Conservation (phyloP, 1,140 invertebrate genomes). For the Popillia japonica region DNA sequence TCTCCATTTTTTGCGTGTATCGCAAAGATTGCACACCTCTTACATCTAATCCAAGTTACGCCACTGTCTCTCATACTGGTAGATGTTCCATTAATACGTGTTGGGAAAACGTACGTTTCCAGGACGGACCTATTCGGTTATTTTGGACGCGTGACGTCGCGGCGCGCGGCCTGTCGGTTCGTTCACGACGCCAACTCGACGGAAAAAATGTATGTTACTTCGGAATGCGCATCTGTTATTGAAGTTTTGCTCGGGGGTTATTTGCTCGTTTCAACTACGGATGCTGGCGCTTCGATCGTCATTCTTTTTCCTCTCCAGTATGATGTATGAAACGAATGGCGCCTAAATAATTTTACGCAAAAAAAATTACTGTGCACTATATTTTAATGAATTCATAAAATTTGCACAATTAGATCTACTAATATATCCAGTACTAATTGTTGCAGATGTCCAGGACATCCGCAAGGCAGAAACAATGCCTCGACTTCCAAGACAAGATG, state of each 20-base stretch:
- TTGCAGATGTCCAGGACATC: conserved; percentile 33
- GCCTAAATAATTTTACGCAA: not conserved
- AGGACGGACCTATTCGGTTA: conserved; percentile 12
- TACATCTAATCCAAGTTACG: not conserved
- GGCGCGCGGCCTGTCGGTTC: not conserved
- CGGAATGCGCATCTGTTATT: conserved; percentile 25
- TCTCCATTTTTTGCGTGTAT: too few relatives aligned
- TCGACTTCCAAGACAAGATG: conserved; percentile 36
- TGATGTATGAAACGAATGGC: not conserved
- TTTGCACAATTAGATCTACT: conserved; percentile 10
- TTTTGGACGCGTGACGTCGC: conserved; percentile 38
- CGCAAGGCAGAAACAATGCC: conserved; percentile 28
- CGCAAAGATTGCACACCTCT: not conserved
- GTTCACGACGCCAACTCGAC: conserved; percentile 11
- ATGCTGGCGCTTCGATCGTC: not conserved
- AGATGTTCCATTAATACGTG: conserved; percentile 10
- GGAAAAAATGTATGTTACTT: conserved; percentile 33
- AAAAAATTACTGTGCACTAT: not conserved
- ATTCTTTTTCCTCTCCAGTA: not conserved
- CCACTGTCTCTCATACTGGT: not conserved
- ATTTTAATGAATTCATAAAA: not conserved
- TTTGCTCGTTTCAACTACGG: not conserved
- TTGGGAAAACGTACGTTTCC: conserved; percentile 10
- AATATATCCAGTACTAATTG: conserved; percentile 20
- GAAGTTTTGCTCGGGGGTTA: conserved; percentile 7